Evolutionary conservation across 2,888 invertebrate genomes (phyloP).

Genomic region (Trichogramma evanescens): DNA sequence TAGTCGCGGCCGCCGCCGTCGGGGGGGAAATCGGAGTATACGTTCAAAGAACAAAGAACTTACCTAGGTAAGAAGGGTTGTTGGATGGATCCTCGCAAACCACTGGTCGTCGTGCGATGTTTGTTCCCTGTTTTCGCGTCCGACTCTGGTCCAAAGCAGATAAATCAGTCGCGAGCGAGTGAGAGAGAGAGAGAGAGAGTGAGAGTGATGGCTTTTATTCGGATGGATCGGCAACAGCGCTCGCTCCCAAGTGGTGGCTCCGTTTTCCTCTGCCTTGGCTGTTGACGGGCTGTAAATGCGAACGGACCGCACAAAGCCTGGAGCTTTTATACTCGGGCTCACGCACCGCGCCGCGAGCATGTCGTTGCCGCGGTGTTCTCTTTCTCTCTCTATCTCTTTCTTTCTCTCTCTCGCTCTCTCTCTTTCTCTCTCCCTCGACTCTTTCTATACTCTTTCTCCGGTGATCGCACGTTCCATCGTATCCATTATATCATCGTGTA

Average conservation of each 20-base stretch:
- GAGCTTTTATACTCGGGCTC: neutral
- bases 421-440: neutral
- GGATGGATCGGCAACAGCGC: slow-evolving; percentile 7
- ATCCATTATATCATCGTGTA: neutral
- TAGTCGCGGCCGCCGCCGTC: too few species aligned
- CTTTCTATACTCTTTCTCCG: neutral
- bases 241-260: neutral
- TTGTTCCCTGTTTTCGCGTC: too few species aligned
- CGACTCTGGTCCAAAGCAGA: too few species aligned
- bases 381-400: neutral
- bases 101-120: too few species aligned
- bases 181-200: neutral
- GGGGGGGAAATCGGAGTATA: too few species aligned
- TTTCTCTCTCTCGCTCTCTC: neutral
- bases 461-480: neutral
- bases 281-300: neutral
- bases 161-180: too few species aligned
- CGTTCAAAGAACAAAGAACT: too few species aligned
- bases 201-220: slow-evolving; percentile 8
- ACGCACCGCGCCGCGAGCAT: neutral
- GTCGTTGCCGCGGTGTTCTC: neutral
- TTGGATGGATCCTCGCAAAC: too few species aligned
- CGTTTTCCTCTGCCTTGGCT: neutral
- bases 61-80: too few species aligned
- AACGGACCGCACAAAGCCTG: neutral